A percentile compares a stretch with the other conserved stretches of the same genome.
Conservation (phyloP, 1,140 invertebrate genomes). For the Ceratitis capitata region DNA sequence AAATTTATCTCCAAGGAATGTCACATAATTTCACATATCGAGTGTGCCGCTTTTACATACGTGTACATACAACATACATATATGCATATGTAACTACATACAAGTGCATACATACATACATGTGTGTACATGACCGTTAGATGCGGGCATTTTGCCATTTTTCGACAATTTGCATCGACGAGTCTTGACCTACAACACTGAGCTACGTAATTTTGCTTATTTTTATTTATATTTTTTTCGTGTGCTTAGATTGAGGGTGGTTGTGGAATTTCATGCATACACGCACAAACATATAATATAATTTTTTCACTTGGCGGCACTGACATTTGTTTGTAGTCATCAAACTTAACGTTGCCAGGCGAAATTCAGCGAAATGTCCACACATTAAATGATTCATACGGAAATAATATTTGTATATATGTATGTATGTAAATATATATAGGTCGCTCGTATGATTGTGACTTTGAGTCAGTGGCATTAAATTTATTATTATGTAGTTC, state of each 20-base stretch:
- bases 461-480: slow-evolving; percentile 22
- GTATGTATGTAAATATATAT: no score
- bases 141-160: not conserved
- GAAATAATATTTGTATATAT: not conserved
- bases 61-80: no score
- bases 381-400: slow-evolving; percentile 17
- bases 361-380: not conserved
- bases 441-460: not conserved
- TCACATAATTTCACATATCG: no score
- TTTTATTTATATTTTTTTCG: not conserved
- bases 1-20: not conserved
- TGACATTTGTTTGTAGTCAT: not conserved
- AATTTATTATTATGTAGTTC: not conserved
- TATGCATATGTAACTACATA: no score
- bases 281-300: no score
- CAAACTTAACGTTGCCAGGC: not conserved
- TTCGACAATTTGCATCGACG: not conserved
- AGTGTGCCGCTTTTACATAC: no score
- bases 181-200: slow-evolving; percentile 31
- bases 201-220: not conserved
- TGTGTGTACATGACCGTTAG: not conserved
- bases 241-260: not conserved
- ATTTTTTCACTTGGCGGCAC: not conserved
- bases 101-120: no score
- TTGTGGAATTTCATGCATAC: not conserved